Conservation (phyloP, 2,888 invertebrate species). For the Troilus luridus region DNA sequence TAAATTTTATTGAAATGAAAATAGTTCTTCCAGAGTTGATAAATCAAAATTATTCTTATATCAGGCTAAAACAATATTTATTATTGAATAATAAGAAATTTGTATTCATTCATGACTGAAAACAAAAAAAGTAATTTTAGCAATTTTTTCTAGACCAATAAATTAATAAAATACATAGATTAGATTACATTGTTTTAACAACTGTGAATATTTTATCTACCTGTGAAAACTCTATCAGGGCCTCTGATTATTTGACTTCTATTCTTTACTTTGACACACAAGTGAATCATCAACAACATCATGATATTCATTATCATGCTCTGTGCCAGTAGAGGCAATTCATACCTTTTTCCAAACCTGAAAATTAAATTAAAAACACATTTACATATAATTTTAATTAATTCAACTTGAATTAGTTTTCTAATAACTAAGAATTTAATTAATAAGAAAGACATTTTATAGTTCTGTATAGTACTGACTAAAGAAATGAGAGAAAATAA, state of each 20-base stretch:
- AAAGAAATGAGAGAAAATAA: neutral
- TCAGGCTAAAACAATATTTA: neutral
- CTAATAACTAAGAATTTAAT: neutral
- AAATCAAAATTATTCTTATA: neutral
- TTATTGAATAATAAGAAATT: neutral
- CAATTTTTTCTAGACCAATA: neutral
- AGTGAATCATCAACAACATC: constrained; percentile 90
- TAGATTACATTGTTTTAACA: neutral
- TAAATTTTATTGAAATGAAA: neutral
- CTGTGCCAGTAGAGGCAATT: constrained; percentile 93
- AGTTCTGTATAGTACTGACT: neutral
- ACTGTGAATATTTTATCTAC: constrained; percentile 71
- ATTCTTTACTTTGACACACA: constrained; percentile 90
- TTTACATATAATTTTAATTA: neutral
- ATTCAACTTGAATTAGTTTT: neutral
- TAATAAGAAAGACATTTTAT: neutral
- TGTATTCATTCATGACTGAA: neutral
- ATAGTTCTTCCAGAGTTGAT: neutral
- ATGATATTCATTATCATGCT: constrained; percentile 97
- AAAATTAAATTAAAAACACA: neutral
- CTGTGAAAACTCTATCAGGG: constrained; percentile 86
- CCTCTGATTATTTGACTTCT: constrained; percentile 76
- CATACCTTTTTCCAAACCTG: constrained; percentile 99
- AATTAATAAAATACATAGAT: neutral
- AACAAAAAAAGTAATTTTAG: neutral